Percentiles rank a stretch among this genome's conserved stretches.
phyloP scores from a whole-genome alignment of 2,113 vertebrate genomes.

The Morone saxatilis region DNA sequence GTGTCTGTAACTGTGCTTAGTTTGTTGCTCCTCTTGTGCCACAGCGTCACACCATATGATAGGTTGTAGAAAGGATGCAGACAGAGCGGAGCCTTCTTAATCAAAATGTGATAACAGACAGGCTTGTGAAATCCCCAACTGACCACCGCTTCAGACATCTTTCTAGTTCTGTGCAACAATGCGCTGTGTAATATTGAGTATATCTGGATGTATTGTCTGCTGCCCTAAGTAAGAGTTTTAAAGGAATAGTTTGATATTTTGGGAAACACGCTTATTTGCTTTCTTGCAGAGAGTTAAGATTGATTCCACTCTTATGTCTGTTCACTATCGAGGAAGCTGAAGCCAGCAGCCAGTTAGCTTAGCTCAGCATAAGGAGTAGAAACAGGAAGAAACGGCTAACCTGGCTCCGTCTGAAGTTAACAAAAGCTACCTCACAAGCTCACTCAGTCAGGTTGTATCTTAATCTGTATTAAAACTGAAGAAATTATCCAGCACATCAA shows the following conservation, averaged over 20 bases:
- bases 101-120: constrained; percentile 54
- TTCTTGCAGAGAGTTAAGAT: neutral
- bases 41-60: constrained; percentile 5
- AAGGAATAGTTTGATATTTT: neutral
- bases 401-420: neutral
- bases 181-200: neutral
- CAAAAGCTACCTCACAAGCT: neutral
- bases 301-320: neutral
- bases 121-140: constrained; percentile 2
- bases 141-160: neutral
- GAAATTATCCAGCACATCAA: neutral
- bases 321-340: no score
- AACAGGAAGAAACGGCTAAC: neutral
- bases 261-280: no score
- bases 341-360: neutral
- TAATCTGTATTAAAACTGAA: neutral
- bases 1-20: constrained; percentile 13
- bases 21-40: constrained; percentile 3
- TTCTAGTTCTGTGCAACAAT: neutral
- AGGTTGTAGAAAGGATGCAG: constrained; percentile 36
- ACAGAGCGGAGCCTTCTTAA: constrained; percentile 45
- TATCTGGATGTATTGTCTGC: constrained; percentile 10
- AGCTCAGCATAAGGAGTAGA: neutral
- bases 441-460: neutral
- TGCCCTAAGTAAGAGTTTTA: neutral